phyloP scores from a whole-genome alignment of 1,140 invertebrate species.

The Plutomurus gul region DNA sequence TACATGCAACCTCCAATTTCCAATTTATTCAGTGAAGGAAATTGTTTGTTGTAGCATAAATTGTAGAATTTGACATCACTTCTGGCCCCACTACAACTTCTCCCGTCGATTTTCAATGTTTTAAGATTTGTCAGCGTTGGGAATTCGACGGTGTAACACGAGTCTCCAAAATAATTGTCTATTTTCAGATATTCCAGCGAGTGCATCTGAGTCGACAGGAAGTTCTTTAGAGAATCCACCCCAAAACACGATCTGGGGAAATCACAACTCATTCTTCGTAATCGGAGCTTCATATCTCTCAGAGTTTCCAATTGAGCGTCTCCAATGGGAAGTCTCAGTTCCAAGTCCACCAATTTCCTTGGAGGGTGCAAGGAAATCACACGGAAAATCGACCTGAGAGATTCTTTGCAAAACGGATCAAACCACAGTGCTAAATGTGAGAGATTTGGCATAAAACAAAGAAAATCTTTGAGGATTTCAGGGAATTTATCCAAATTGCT shows the following conservation, averaged over 20 bases:
- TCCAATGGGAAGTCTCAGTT: background rate
- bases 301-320: background rate
- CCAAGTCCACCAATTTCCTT: background rate
- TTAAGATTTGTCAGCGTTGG: background rate
- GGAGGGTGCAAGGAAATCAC: background rate
- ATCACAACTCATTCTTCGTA: background rate
- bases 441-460: background rate
- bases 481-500: background rate
- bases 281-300: background rate
- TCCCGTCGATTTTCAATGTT: background rate
- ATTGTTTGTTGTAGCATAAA: background rate
- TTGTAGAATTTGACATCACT: background rate
- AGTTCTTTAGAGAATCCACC: background rate
- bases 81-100: background rate
- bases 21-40: background rate
- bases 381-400: background rate
- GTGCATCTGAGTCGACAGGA: background rate
- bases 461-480: background rate
- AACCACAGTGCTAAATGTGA: background rate
- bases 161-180: constrained; percentile 4
- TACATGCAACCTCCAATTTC: background rate
- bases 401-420: background rate
- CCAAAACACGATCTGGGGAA: background rate
- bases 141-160: background rate
- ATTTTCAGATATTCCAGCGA: background rate